Evolutionary conservation across 2,888 invertebrate species (phyloP), one percentile per base, ranked within the genome.

Genomic region (Chrysina gloriosa): DNA sequence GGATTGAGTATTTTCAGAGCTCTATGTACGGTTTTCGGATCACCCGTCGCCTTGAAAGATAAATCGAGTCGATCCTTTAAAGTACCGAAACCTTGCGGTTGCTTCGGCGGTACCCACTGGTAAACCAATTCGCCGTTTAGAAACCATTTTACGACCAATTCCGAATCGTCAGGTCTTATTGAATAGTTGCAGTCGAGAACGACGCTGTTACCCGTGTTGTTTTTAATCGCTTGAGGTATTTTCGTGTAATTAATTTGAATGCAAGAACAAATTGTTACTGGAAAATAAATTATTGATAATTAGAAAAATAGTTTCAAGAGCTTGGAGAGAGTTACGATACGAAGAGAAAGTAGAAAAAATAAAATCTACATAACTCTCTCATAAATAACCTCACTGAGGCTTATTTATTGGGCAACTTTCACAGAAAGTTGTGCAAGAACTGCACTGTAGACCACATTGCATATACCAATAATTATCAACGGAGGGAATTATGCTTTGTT

Each of bases 91-190:
- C 89, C 90, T 77, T 89, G 89, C 0, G 92, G 91, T 72, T 85
- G 86, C 71, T 87, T 86, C 2, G 90, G 89, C 1, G 90, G 90
- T 69, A 93, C 92, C 92, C 93, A 93, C 80, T 93, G 92, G 81
- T 93, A 93, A n/a, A 93, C 89, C 0, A 89, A 87, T 54, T 89
- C 86, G 76, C 89, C 88, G 80, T 88, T 88, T 77, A 87, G 86
- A 78, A 88, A 92, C 93, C 93, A 93, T 80, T 92, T 92, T 5
- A 93, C 89, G 2, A 92, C 91, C 16, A 93, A 83, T 0, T 90
- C 90, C 0, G 87, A 86, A 71, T 89, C 89, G 75, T 89, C 88
- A 47, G 85, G 87, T 9, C 87, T 86, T 11, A 89, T 83, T 73
- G 84, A 82, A 77, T 90, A 93, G 76, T 92, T 89, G 77, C 93